Conservation (phyloP, 2,797 vertebrate genomes). For the Esox lucius region DNA sequence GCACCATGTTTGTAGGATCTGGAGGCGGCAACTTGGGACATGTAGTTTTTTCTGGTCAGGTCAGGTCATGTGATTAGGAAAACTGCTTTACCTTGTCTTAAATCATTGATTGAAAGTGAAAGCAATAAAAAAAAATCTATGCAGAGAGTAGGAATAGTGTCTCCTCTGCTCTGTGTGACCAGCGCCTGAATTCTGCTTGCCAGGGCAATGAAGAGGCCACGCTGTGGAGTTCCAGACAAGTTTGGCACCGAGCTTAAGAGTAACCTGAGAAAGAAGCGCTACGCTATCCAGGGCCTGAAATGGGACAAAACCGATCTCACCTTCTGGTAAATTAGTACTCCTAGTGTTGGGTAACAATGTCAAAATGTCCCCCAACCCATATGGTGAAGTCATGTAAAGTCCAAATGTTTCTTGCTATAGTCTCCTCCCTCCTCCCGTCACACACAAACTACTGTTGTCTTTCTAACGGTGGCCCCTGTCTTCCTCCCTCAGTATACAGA, state of each 20-base stretch:
- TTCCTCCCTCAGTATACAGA: conserved; percentile 85
- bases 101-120: background rate
- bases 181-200: conserved; percentile 32
- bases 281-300: conserved; percentile 88
- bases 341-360: conserved; percentile 9
- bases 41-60: background rate
- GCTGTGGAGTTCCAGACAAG: conserved; percentile 93
- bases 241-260: conserved; percentile 91
- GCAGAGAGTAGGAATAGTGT: background rate
- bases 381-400: conserved; percentile 41
- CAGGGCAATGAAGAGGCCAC: conserved; percentile 87
- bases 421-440: background rate
- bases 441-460: conserved; percentile 13
- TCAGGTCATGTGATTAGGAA: background rate
- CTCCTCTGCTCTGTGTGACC: conserved; percentile 18
- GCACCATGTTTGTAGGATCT: background rate
- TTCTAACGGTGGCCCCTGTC: background rate
- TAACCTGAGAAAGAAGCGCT: conserved; percentile 88
- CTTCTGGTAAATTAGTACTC: conserved; percentile 79
- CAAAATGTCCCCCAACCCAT: conserved; percentile 14
- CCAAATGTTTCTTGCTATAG: conserved; percentile 12
- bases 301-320: conserved; percentile 87
- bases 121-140: background rate
- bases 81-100: background rate
- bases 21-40: too few species aligned